phyloP scores from a whole-genome alignment of 2,797 vertebrate genomes.

The Gymnothorax reevesii region DNA sequence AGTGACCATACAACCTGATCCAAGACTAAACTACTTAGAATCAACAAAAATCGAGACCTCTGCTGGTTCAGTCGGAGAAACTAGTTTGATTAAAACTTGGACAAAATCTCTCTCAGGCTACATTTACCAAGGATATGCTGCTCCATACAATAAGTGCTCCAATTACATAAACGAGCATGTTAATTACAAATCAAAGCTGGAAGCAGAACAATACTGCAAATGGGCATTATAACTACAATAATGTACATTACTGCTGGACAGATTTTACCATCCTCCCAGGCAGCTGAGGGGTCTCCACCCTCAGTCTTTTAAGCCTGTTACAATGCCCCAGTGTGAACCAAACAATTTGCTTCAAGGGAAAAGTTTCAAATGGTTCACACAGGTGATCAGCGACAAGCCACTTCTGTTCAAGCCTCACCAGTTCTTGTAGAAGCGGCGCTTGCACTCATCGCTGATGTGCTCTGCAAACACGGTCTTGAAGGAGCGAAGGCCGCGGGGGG shows the following conservation, averaged over 20 bases:
- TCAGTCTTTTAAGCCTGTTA: background rate
- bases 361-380: background rate
- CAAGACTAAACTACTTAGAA: too few species aligned
- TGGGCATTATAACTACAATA: background rate
- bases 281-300: background rate
- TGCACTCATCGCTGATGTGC: constrained; percentile 94
- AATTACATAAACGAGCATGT: too few species aligned
- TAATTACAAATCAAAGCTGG: too few species aligned
- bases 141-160: background rate
- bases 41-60: too few species aligned
- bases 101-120: constrained; percentile 50
- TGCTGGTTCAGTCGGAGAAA: constrained; percentile 37
- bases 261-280: too few species aligned
- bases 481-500: constrained; percentile 88
- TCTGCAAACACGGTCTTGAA: constrained; percentile 96
- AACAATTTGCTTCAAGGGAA: background rate
- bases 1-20: background rate
- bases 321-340: background rate
- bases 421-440: constrained; percentile 96
- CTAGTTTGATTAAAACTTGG: too few species aligned
- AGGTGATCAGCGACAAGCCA: background rate
- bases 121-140: background rate
- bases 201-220: too few species aligned
- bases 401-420: constrained; percentile 76
- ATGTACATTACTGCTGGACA: background rate